A percentile compares a stretch with the other conserved stretches of the same genome.
These are phyloP conservation scores for Orcinus orca DNA, from an alignment of 2,113 vertebrate species.

Conservation along the genomic window DNA sequence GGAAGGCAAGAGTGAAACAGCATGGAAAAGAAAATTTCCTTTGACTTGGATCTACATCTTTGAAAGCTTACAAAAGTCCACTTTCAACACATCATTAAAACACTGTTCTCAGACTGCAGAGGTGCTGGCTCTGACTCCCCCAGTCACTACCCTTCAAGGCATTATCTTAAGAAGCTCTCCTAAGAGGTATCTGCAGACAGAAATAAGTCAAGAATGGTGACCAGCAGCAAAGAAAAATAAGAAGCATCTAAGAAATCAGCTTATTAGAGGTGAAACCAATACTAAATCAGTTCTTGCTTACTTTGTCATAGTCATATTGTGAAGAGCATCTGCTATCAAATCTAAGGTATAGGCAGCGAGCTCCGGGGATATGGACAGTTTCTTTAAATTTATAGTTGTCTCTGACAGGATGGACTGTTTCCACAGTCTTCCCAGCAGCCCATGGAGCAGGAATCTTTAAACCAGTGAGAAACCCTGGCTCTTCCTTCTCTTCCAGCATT, in stretches of 20 bases:
- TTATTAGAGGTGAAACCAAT: neutral
- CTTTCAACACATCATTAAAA: neutral
- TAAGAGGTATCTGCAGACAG: constrained; percentile 44
- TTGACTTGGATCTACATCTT: neutral
- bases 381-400: constrained; percentile 99
- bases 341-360: constrained; percentile 96
- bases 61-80: neutral
- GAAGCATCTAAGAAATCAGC: constrained; percentile 42
- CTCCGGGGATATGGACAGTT: constrained; percentile 97
- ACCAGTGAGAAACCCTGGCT: constrained; percentile 97
- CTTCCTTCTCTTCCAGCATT: constrained; percentile 96
- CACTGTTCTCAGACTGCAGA: neutral
- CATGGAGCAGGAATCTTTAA: constrained; percentile 98
- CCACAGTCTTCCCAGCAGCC: constrained; percentile 98
- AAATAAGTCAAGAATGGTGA: constrained; percentile 48
- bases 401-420: constrained; percentile 97
- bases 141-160: neutral
- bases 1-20: neutral
- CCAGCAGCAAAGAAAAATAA: constrained; percentile 67
- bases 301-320: constrained; percentile 99
- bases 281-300: constrained; percentile 71
- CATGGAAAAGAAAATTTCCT: neutral
- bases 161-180: constrained; percentile 34
- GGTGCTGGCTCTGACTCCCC: neutral
- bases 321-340: constrained; percentile 98